Conservation (phyloP, 2,888 invertebrate species). For the Melangyna quadrimaculata region DNA sequence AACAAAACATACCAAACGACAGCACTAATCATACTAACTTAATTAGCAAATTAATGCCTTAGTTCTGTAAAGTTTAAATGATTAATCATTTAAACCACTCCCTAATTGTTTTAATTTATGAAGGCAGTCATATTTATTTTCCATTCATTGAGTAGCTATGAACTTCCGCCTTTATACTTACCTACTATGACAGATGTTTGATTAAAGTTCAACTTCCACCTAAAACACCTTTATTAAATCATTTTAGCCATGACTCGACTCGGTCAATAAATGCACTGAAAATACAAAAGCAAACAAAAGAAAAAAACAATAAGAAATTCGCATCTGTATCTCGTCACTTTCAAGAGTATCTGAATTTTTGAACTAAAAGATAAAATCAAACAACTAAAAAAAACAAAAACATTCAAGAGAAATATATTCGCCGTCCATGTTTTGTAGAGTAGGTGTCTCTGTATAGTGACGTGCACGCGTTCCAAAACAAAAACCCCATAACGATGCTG, state of each 20-base stretch:
- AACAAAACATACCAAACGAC: not conserved
- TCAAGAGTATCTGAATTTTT: slow-evolving; percentile 40
- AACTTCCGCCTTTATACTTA: not conserved
- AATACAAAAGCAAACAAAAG: not conserved
- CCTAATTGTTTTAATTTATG: slow-evolving; percentile 8
- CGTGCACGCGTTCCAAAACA: slow-evolving; percentile 14
- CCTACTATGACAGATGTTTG: not conserved
- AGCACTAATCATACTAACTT: not conserved
- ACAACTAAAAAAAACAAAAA: not conserved
- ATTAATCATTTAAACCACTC: not conserved
- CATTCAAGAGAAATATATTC: slow-evolving; percentile 16
- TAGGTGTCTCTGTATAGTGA: not conserved
- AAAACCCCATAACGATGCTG: slow-evolving; percentile 3
- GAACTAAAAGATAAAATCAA: slow-evolving; percentile 30
- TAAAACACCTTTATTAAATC: slow-evolving; percentile 43
- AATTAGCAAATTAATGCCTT: not conserved
- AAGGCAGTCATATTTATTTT: not conserved
- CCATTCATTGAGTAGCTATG: not conserved
- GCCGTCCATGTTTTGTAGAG: not conserved
- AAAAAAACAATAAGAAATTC: not conserved
- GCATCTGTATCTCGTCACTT: slow-evolving; percentile 56
- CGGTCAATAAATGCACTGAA: slow-evolving; percentile 24
- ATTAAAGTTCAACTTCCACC: slow-evolving; percentile 50
- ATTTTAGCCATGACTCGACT: slow-evolving; percentile 11
- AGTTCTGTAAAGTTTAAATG: not conserved